A percentile compares a stretch with the other conserved stretches of the same genome.
phyloP scores from a whole-genome alignment of 2,888 invertebrate species.

The Cryptosula pallasiana region DNA sequence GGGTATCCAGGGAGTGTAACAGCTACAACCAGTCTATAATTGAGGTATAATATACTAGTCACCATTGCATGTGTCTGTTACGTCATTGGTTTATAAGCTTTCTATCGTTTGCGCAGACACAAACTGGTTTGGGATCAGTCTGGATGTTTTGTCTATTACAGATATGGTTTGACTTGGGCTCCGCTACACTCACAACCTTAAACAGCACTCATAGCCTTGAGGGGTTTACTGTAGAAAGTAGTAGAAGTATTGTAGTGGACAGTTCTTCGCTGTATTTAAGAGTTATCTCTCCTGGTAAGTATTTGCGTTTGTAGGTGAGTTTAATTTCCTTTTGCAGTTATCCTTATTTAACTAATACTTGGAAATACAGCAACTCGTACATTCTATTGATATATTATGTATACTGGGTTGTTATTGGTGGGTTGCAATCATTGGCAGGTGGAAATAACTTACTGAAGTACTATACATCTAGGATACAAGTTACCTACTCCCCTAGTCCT shows the following conservation, averaged over 20 bases:
- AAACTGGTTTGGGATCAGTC: too few relatives aligned
- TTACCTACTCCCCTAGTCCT: neutral
- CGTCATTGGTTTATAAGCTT: too few relatives aligned
- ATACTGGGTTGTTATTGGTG: neutral
- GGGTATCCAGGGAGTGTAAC: slow-evolving; percentile 30
- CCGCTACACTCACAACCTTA: slow-evolving; percentile 5
- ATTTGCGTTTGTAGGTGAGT: too few relatives aligned
- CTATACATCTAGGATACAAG: neutral
- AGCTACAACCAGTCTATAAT: slow-evolving; percentile 25
- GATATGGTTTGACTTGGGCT: neutral
- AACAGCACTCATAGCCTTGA: neutral
- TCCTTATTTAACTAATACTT: too few relatives aligned
- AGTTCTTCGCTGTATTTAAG: neutral
- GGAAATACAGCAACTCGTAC: too few relatives aligned
- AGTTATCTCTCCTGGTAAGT: neutral
- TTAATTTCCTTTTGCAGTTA: slow-evolving; percentile 20
- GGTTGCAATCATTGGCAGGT: neutral
- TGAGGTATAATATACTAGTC: too few relatives aligned
- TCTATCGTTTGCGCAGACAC: too few relatives aligned
- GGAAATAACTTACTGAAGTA: neutral
- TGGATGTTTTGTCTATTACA: neutral
- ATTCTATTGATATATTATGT: neutral
- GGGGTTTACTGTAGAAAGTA: neutral
- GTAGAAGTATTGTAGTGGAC: neutral
- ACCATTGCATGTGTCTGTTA: too few relatives aligned